Evolutionary conservation across 2,797 vertebrate species (phyloP).

Genomic region (Ctenosaura bakeri): DNA sequence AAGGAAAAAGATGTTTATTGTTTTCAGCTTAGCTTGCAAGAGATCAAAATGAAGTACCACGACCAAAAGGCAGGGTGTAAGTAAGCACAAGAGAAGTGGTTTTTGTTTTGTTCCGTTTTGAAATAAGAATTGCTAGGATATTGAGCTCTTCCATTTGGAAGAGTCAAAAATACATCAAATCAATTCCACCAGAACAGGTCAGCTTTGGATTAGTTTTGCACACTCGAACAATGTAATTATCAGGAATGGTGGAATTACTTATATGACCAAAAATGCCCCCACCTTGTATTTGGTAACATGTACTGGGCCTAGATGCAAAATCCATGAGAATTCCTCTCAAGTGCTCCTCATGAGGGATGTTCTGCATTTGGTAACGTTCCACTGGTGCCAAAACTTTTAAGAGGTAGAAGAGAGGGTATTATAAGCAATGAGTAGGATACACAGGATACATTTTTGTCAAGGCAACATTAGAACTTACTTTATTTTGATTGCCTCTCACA

Average conservation of each 20-base stretch:
- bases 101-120: neutral
- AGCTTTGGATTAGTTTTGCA: neutral
- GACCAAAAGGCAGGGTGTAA: neutral
- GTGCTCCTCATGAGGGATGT: conserved; percentile 29
- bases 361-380: conserved; percentile 24
- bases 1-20: neutral
- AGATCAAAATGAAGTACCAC: neutral
- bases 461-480: conserved; percentile 29
- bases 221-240: conserved; percentile 11
- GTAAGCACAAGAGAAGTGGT: neutral
- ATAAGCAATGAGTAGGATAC: conserved; percentile 13
- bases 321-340: conserved; percentile 41
- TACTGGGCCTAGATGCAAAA: conserved; percentile 28
- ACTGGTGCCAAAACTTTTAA: conserved; percentile 27
- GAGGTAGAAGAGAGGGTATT: conserved; percentile 34
- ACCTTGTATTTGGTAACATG: conserved; percentile 34
- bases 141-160: conserved; percentile 4
- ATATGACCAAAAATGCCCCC: conserved; percentile 34
- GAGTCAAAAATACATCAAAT: conserved; percentile 17
- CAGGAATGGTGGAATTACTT: conserved; percentile 23
- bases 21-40: neutral
- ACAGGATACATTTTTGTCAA: conserved; percentile 36
- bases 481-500: conserved; percentile 7
- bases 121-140: neutral
- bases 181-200: conserved; percentile 14